Evolutionary conservation across 2,797 vertebrate genomes (phyloP).

Genomic region (Chromis chromis): DNA sequence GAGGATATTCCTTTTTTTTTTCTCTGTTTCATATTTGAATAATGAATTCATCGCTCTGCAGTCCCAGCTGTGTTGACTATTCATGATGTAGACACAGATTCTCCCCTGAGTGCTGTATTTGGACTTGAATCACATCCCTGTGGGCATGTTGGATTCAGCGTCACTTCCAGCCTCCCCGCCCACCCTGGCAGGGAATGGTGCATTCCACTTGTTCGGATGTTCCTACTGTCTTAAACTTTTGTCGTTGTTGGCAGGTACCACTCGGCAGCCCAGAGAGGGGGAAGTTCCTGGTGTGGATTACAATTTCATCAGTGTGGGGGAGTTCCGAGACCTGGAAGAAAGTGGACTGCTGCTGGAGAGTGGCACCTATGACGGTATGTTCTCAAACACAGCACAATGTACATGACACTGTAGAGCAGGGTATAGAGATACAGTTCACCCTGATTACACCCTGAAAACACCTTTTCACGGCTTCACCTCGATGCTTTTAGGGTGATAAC

Average conservation of each 20-base stretch:
- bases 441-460: not conserved
- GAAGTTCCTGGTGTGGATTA: conserved; percentile 99
- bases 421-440: not conserved
- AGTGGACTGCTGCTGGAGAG: conserved; percentile 96
- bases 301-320: conserved; percentile 97
- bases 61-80: conserved; percentile 65
- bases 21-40: conserved; percentile 59
- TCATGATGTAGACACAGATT: conserved; percentile 69
- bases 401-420: not conserved
- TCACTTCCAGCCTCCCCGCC: conserved; percentile 10
- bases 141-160: conserved; percentile 38
- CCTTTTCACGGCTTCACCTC: too few relatives aligned
- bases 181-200: not conserved
- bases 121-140: conserved; percentile 53
- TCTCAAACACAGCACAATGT: conserved; percentile 6
- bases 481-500: too few relatives aligned
- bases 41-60: conserved; percentile 53
- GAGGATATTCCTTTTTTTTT: conserved; percentile 1
- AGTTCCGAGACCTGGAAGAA: conserved; percentile 96
- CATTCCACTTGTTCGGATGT: conserved; percentile 21
- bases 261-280: conserved; percentile 95
- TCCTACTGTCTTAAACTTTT: conserved; percentile 50
- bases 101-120: conserved; percentile 51
- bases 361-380: conserved; percentile 96
- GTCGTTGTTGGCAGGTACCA: conserved; percentile 89